Base-by-base conservation (phyloP, 1,140 invertebrate species). In the Steinernema feltiae region DNA sequence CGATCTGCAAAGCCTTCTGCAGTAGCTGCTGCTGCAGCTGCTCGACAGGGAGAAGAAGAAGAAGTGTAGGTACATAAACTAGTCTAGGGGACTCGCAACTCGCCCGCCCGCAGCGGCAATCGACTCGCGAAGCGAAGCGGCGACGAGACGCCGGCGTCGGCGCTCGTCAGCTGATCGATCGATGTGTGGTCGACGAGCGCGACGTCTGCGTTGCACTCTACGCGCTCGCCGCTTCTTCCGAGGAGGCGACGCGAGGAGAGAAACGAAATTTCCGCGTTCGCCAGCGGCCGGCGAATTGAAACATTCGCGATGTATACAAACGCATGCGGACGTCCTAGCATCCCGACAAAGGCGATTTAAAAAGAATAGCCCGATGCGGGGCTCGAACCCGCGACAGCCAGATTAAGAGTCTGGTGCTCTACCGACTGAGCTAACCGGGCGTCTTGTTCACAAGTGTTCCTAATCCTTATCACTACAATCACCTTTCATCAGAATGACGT, bases 401-500 rank as follows among this genome's bases (percentile, higher is more conserved):
- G 78, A 79, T 79, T 77, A 80, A 80, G 78, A 76, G 75, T 80
- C 74, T 78, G 78, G 77, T 80, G 77, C 78, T 80, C 79, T 76
- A 80, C 71, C 74, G 79, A 80, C 73, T 79, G 70, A 79, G 74
- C 73, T 76, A 79, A 79, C 81, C 83, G 81, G 82, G 80, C 80
- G 63, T n/a, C n/a, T 46, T n/a, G n/a, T n/a, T n/a, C n/a, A n/a
- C n/a, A n/a, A n/a, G n/a, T n/a, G n/a, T n/a, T n/a, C n/a, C n/a
- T n/a, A n/a, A n/a, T n/a, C n/a, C n/a, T n/a, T n/a, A n/a, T n/a
- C n/a, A 41, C 35, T 41, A 41, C 7, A 41, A 41, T 41, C n/a
- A n/a, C n/a, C n/a, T 41, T 41, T 7, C 35, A 18, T 41, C 35
- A 41, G 18, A 7, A 41, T 41, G 35, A 41, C 35, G 35, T 41